Base-by-base conservation (phyloP, 2,113 vertebrate genomes). In the Triplophysa tibetana region DNA sequence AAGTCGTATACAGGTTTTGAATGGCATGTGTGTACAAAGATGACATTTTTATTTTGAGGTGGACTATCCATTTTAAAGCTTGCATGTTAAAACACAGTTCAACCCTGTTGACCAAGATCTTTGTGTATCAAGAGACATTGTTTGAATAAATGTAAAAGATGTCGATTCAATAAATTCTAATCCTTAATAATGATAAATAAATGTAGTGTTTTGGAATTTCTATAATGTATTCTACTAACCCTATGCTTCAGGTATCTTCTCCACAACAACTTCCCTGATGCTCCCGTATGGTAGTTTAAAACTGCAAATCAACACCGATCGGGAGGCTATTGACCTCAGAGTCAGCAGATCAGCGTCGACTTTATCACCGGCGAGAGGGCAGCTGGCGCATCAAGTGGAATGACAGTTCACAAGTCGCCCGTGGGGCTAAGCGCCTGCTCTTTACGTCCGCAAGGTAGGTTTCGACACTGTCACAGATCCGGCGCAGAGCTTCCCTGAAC, bases 371-470 rank as follows among this genome's bases (percentile, higher is more conserved):
- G 70, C 48, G 43, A 65, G 45, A 77, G 75, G 75, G 75, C 75
- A 77, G 61, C 61, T 52, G 62, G 61, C 48, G 61, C 24, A 77
- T 77, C 75, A 77, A 45, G 62, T 52, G 19, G 75, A 77, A 54
- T 89, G 88, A 85, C 88, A 86, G 82, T 81, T 84, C 82, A 76
- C 83, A 88, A 79, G 74, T 78, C 70, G 85, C 80, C 85, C 79
- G 86, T 79, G 78, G 75, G 79, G 75, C 79, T 7, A 75, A 29
- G 68, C 84, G 85, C 86, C 84, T 61, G 62, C 86, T 88, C 87
- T 86, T 85, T 88, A 85, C 83, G 78, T 63, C 77, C 86, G 85
- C 87, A 85, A 81, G 89, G 84, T 82, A 85, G 87, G 79, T 86
- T 86, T 85, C 81, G 54, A 87, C 88, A 70, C 62, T 83, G 85